A percentile compares a stretch with the other conserved stretches of the same genome.
Conservation (phyloP, 2,797 vertebrate genomes). For the Tangara arthus region DNA sequence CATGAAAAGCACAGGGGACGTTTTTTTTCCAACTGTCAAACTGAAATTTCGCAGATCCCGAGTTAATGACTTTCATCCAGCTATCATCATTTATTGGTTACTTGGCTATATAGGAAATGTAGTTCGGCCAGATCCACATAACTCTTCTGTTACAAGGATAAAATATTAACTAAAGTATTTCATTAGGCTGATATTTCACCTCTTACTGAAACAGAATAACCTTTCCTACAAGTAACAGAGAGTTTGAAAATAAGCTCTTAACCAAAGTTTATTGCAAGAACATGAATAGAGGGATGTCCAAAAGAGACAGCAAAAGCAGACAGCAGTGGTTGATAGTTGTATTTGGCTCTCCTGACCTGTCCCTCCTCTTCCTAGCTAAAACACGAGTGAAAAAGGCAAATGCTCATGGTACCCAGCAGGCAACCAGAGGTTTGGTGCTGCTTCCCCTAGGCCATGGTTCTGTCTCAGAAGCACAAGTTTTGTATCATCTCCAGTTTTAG, state of each 20-base stretch:
- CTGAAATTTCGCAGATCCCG: not conserved
- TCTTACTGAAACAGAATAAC: not conserved
- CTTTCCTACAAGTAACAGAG: not conserved
- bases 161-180: not conserved
- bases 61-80: conserved; percentile 15
- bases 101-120: not conserved
- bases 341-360: not conserved
- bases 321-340: not conserved
- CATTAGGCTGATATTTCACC: not conserved
- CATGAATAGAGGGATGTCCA: not conserved
- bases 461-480: not conserved
- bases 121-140: not conserved
- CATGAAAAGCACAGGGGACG: not conserved
- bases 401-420: not conserved
- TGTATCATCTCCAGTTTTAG: not conserved
- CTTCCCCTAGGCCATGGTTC: not conserved
- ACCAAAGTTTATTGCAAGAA: not conserved
- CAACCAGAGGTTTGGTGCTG: not conserved
- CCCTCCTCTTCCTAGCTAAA: not conserved
- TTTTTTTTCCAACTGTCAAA: not conserved
- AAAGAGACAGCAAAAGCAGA: not conserved
- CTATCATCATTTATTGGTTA: not conserved
- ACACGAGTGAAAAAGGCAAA: not conserved
- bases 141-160: not conserved
- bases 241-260: not conserved